Evolutionary conservation across 2,888 invertebrate species (phyloP).

Genomic region (Tachina lurida): DNA sequence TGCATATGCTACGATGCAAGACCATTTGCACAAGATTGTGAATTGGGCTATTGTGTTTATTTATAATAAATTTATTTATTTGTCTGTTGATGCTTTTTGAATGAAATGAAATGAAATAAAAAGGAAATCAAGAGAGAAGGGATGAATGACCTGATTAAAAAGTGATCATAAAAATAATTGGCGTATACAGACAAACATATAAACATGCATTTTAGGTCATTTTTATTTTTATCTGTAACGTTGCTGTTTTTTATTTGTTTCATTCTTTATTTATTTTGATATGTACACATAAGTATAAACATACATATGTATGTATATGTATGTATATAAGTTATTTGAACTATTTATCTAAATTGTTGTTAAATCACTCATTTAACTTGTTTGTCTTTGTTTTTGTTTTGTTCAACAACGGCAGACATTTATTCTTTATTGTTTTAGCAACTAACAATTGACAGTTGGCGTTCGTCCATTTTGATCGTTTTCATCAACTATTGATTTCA

Average conservation of each 20-base stretch:
- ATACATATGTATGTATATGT: neutral
- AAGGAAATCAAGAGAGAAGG: neutral
- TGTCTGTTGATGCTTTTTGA: slow-evolving; percentile 14
- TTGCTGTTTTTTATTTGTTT: neutral
- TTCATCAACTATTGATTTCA: slow-evolving; percentile 42
- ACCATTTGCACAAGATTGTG: too few species aligned
- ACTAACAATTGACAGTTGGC: slow-evolving; percentile 38
- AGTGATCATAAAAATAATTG: slow-evolving; percentile 35
- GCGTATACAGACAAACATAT: too few species aligned
- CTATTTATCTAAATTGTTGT: neutral
- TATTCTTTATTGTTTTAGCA: slow-evolving; percentile 18
- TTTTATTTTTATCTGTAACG: slow-evolving; percentile 43
- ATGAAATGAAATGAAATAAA: neutral
- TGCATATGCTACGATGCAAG: too few species aligned
- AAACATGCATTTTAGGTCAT: slow-evolving; percentile 28
- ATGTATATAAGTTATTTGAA: neutral
- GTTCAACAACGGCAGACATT: slow-evolving; percentile 33
- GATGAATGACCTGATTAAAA: slow-evolving; percentile 53
- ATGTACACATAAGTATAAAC: too few species aligned
- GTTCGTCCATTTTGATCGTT: slow-evolving; percentile 23
- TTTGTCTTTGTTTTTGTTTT: neutral
- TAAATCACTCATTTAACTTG: slow-evolving; percentile 23
- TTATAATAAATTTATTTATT: slow-evolving; percentile 10
- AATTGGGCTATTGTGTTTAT: neutral
- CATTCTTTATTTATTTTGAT: neutral